Base-by-base conservation (phyloP, 2,797 vertebrate genomes). In the Hippocampus kuda region DNA sequence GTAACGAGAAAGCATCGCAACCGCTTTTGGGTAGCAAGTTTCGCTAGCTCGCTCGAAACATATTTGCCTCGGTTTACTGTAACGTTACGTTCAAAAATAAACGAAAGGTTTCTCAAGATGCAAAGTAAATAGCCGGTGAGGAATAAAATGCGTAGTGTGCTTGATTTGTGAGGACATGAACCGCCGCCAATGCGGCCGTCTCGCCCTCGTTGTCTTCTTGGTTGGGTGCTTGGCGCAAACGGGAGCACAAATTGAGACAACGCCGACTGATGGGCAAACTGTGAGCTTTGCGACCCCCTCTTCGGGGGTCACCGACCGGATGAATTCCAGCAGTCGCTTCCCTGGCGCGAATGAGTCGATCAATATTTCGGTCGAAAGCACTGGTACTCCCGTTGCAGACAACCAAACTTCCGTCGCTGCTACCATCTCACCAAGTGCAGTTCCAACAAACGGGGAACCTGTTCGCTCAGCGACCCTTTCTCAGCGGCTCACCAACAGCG, bases 161-260 rank as follows among this genome's bases (percentile, higher is more conserved):
- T 42, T 57, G 60, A 38, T 60, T 3, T 57, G 13, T 73, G 72
- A 72, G 7, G 49, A 74, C n/a, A 88, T 89, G 89, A 72, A 60
- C 64, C 20, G 6, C 27, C 56, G 6, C 24, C 67, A 7, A 41
- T 72, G 71, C 69, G 65, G 18, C 75, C 5, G n/a, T 34, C 67
- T 34, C 22, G 2, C 15, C 4, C 54, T 73, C 54, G 2, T 84
- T 8, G 1, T 81, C 16, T 24, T 82, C 10, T 82, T 16, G 15
- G 56, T 38, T 68, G 75, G 69, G 59, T 22, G 41, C 74, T 69
- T 79, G 26, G 26, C 67, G 44, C 54, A 68, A 22, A 54, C 75
- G 54, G 68, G 62, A 63, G 75, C 83, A 2, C 80, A 79, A 1
- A 1, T 69, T 0, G 79, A 60, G 9, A 1, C 20, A 1, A 66